These are phyloP conservation scores for Drosophila subobscura DNA, from an alignment of 1,140 invertebrate species.

Conservation along the genomic window DNA sequence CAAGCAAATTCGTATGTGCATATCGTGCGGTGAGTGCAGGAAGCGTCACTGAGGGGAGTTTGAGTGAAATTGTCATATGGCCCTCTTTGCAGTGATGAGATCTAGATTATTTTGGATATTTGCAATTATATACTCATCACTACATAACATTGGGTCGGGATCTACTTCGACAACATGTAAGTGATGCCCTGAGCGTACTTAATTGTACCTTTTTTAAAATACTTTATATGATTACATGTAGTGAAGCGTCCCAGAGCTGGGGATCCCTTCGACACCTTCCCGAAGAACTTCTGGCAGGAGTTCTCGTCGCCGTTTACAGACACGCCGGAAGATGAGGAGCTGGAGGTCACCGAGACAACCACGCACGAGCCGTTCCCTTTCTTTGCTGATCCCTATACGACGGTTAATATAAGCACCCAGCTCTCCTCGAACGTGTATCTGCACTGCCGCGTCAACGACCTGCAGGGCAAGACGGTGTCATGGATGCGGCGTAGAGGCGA, in stretches of 20 bases:
- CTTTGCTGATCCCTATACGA: slow-evolving; percentile 86
- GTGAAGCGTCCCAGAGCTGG: slow-evolving; percentile 82
- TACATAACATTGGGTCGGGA: slow-evolving; percentile 76
- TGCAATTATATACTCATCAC: slow-evolving; percentile 79
- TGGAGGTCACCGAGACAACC: slow-evolving; percentile 83
- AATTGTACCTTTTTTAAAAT: neutral
- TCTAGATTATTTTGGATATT: slow-evolving; percentile 82
- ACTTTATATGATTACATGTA: slow-evolving; percentile 9
- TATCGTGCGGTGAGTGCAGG: slow-evolving; percentile 65
- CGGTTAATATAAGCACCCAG: slow-evolving; percentile 88
- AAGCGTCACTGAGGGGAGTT: neutral
- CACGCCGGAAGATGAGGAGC: slow-evolving; percentile 80
- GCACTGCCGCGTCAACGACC: slow-evolving; percentile 89
- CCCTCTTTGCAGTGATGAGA: slow-evolving; percentile 73
- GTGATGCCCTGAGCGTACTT: slow-evolving; percentile 14
- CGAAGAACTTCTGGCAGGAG: slow-evolving; percentile 86
- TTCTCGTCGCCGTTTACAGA: slow-evolving; percentile 86
- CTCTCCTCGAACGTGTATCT: slow-evolving; percentile 87
- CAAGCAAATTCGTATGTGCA: slow-evolving; percentile 59
- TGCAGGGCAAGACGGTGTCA: slow-evolving; percentile 91
- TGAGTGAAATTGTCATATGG: slow-evolving; percentile 6
- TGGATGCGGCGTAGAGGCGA: slow-evolving; percentile 90
- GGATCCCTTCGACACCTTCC: slow-evolving; percentile 83
- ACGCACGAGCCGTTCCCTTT: slow-evolving; percentile 87
- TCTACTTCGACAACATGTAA: slow-evolving; percentile 79